Evolutionary conservation across 1,140 invertebrate genomes (phyloP), one percentile per base, ranked within the genome.

Genomic region (Centruroides vittatus): DNA sequence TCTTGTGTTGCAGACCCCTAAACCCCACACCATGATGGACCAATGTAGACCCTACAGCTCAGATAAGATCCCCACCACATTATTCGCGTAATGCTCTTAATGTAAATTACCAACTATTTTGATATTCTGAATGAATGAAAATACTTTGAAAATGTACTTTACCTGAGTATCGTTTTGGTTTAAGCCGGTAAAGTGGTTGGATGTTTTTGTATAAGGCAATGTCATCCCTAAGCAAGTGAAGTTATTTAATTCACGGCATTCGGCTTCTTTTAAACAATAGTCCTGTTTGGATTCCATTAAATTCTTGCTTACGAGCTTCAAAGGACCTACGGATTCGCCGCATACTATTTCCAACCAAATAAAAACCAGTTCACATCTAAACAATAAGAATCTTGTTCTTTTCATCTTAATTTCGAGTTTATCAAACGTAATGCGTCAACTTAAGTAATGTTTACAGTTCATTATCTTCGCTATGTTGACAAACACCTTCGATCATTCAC

Each of bases 131-230:
- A 23, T 23, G 23, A 23, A 23, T 23, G 23, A 23, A 23, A 23
- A 23, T 23, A 23, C 23, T 23, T 23, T 23, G 23, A 23, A 23
- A 23, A 23, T 23, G 23, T 23, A 23, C n/a, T 58, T 62, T 71
- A 79, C 79, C 69, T 75, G 71, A 57, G 83, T 81, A 69, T 85
- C 78, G 57, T 81, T 79, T 66, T 86, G 83, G 35, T 74, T 83
- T 23, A 74, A 74, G 50, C 82, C 81, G 61, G 79, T 85, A 12
- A 90, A 78, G 66, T 84, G 80, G n/a, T 86, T 74, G 49, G 86
- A 86, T 0, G 88, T 91, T 35, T 76, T 78, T 2, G 78, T 75
- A 70, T 91, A 91, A 4, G 86, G 81, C 47, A 92, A 72, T 70
- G 82, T 84, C 5, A 82, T 81, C 35, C 88, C 88, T 68, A 92